Evolutionary conservation across 1,140 invertebrate species (phyloP).

Genomic region (Leptonema lineaticorne): DNA sequence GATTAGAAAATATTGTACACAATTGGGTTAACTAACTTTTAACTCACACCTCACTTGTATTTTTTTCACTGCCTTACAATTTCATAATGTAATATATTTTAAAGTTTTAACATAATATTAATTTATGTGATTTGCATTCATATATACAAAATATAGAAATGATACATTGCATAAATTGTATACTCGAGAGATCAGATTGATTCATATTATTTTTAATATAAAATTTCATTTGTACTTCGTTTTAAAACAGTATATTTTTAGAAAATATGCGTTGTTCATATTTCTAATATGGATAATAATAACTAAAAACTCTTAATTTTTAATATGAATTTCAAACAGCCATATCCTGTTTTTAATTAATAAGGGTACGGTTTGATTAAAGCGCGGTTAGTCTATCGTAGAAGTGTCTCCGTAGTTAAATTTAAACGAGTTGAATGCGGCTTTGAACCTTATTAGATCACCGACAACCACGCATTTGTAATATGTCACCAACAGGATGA

Average conservation of each 20-base stretch:
- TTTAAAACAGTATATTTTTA: no score
- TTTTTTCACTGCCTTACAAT: no score
- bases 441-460: slow-evolving; percentile 15
- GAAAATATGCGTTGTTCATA: no score
- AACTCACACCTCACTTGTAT: no score
- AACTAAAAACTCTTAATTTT: background rate
- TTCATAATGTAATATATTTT: no score
- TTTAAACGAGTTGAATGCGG: background rate
- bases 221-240: no score
- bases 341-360: background rate
- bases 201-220: background rate
- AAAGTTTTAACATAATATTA: no score
- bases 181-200: background rate
- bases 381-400: background rate
- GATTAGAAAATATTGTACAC: no score
- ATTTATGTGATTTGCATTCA: no score
- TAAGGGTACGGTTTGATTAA: slow-evolving; percentile 3
- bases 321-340: background rate
- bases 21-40: no score
- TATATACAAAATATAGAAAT: no score
- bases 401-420: background rate
- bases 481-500: background rate
- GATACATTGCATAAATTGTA: no score
- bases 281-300: background rate
- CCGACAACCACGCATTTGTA: slow-evolving; percentile 6